Evolutionary conservation across 2,888 invertebrate genomes (phyloP).

Genomic region (Exocentrus adspersus): DNA sequence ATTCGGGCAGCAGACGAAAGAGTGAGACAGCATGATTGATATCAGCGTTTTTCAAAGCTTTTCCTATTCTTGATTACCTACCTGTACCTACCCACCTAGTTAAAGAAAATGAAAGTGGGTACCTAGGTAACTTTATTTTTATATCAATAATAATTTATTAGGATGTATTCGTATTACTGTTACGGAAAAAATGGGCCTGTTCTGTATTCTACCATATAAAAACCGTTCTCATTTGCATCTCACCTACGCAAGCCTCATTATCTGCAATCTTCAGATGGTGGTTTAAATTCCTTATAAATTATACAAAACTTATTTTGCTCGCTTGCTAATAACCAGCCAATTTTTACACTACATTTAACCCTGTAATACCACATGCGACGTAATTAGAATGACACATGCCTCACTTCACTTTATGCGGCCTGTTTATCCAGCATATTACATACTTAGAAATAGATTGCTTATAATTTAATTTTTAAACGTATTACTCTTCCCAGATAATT

Average conservation of each 20-base stretch:
- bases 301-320: conserved; percentile 22
- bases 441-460: conserved; percentile 29
- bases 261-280: conserved; percentile 6
- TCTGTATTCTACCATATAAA: no score
- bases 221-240: conserved; percentile 5
- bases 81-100: no score
- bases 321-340: conserved; percentile 20
- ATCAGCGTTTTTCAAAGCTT: no score
- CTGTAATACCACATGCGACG: conserved; percentile 30
- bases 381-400: conserved; percentile 41
- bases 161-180: no score
- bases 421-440: conserved; percentile 29
- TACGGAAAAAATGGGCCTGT: no score
- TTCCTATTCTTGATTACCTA: no score
- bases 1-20: no score
- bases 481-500: conserved; percentile 24
- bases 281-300: conserved; percentile 19
- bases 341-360: conserved; percentile 42
- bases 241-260: conserved; percentile 9
- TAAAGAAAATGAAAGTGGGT: no score
- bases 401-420: conserved; percentile 23
- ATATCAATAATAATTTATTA: no score
- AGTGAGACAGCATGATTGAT: no score
- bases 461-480: conserved; percentile 32
- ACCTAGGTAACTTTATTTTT: no score